Conservation (phyloP, 2,797 vertebrate genomes). For the Nothura maculosa region DNA sequence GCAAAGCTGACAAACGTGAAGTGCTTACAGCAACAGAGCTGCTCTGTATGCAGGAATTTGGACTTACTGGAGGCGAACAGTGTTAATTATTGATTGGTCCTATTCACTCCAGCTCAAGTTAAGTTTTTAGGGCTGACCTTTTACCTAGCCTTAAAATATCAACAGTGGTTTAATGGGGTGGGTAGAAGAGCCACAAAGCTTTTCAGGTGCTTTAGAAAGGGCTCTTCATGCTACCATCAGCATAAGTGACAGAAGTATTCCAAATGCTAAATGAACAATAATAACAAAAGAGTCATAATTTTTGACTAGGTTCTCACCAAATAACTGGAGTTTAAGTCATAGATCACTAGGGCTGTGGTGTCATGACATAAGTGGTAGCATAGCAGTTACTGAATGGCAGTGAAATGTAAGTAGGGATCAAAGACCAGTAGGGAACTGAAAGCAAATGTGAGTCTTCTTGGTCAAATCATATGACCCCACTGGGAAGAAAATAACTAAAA, state of each 20-base stretch:
- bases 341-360: background rate
- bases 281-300: background rate
- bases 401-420: background rate
- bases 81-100: slow-evolving; percentile 70
- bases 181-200: background rate
- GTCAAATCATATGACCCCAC: background rate
- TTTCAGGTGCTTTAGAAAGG: background rate
- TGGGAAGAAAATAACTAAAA: background rate
- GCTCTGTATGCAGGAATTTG: slow-evolving; percentile 37
- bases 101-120: background rate
- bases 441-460: background rate
- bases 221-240: background rate
- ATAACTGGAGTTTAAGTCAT: background rate
- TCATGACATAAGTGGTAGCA: background rate
- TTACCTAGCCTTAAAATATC: background rate
- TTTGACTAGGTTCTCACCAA: background rate
- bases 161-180: background rate
- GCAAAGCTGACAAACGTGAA: background rate
- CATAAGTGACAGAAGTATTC: background rate
- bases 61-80: background rate
- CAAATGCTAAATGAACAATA: background rate
- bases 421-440: background rate
- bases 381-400: background rate
- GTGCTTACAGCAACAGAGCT: background rate
- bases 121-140: slow-evolving; percentile 24